Evolutionary conservation across 2,888 invertebrate genomes (phyloP), one percentile per base, ranked within the genome.

Genomic region (Atethmia centrago): DNA sequence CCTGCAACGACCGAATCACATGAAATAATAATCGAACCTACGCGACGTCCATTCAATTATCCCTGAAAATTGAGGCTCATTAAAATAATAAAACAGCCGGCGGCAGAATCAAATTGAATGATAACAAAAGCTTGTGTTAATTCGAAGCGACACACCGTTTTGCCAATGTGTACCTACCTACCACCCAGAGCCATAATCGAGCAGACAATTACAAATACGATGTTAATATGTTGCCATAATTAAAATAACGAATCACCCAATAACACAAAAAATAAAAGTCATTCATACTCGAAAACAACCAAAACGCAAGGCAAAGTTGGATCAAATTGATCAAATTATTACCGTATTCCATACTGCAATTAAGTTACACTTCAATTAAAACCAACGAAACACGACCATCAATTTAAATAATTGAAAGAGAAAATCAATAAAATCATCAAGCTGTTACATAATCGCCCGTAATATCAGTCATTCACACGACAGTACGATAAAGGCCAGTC

Each of bases 71-170:
- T 94, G 95, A 93, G 88, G 94, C 95, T 96, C 95, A 96, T 96
- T 96, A 95, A 95, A 96, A 96, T 96, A 96, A 95, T 95, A 95
- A 95, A 96, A 95, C 94, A 94, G 93, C 95, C 95, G 86, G 92
- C 92, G 93, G 95, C 93, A 85, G 89, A 94, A 92, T 94, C 95
- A 95, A 96, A 96, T 96, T 96, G 94, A 96, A 96, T 95, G 95
- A 96, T 94, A 96, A 96, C 96, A 96, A 94, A 93, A 94, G 94
- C 93, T 91, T 91, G 92, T 93, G 91, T 93, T 95, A 94, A 95
- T 94, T 93, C 92, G 92, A 92, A 86, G 91, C 90, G 93, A 93
- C 93, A 91, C 89, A 88, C 89, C 85, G 88, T 88, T 92, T 90
- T 88, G 89, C 86, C 86, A 86, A 79, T 86, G 80, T 85, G 49